Evolutionary conservation across 2,888 invertebrate species (phyloP).

Genomic region (Hetaerina titia): DNA sequence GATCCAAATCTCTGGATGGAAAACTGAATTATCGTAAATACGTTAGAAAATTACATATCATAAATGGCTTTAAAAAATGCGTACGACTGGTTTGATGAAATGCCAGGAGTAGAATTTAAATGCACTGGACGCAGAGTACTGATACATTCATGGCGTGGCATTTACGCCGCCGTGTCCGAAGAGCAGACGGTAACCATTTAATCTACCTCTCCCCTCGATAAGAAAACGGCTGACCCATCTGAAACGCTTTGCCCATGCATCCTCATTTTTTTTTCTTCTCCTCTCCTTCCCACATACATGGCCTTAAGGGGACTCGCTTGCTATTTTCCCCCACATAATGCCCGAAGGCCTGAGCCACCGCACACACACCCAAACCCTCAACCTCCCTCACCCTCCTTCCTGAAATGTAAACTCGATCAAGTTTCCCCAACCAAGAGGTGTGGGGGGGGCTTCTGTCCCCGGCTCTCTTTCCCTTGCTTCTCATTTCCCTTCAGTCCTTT

Average conservation of each 20-base stretch:
- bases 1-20: too few species aligned
- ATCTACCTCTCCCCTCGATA: background rate
- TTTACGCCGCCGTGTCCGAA: background rate
- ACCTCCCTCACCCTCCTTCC: background rate
- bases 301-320: slow-evolving; percentile 12
- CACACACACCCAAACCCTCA: background rate
- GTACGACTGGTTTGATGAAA: too few species aligned
- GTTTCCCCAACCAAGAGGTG: slow-evolving; percentile 3
- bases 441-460: background rate
- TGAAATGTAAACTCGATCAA: slow-evolving; percentile 24
- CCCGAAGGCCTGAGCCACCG: background rate
- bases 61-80: too few species aligned
- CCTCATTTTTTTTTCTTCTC: background rate
- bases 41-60: too few species aligned
- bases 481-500: background rate
- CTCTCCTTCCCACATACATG: background rate
- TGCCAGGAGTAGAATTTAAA: too few species aligned
- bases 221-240: slow-evolving; percentile 24
- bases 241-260: background rate
- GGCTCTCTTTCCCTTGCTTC: background rate
- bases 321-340: slow-evolving; percentile 35
- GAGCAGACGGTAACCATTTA: background rate
- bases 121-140: background rate
- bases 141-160: background rate
- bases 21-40: too few species aligned